phyloP scores from a whole-genome alignment of 1,140 invertebrate genomes.

The Galleria mellonella region DNA sequence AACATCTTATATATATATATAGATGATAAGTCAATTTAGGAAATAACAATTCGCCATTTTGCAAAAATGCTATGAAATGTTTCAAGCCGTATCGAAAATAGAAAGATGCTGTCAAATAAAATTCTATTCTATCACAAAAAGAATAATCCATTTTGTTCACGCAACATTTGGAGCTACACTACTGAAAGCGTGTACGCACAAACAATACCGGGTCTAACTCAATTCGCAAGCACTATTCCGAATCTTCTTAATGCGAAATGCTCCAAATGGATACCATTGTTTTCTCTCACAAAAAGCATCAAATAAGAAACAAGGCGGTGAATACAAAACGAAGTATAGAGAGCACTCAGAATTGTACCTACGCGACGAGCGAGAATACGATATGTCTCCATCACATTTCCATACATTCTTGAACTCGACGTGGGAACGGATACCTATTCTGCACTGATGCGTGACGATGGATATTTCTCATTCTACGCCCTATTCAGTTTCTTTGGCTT shows the following conservation, averaged over 20 bases:
- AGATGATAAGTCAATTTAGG: too few species aligned
- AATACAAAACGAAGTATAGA: slow-evolving; percentile 36
- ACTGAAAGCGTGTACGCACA: slow-evolving; percentile 13
- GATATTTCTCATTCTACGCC: slow-evolving; percentile 14
- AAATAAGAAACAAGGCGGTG: slow-evolving; percentile 28
- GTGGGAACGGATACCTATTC: slow-evolving; percentile 23
- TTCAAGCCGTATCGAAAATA: neutral
- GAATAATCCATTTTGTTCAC: slow-evolving; percentile 16
- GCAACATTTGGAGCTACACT: slow-evolving; percentile 1
- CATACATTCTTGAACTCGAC: slow-evolving; percentile 44
- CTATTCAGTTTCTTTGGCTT: too few species aligned
- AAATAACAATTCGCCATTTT: too few species aligned
- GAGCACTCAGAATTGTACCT: slow-evolving; percentile 27
- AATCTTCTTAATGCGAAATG: slow-evolving; percentile 39
- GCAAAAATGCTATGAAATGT: too few species aligned
- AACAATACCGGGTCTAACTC: slow-evolving; percentile 11
- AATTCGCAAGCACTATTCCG: slow-evolving; percentile 23
- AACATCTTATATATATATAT: too few species aligned
- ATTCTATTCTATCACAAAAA: neutral
- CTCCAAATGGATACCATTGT: slow-evolving; percentile 49
- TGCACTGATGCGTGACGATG: slow-evolving; percentile 31
- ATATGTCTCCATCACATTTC: slow-evolving; percentile 58
- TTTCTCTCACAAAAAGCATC: slow-evolving; percentile 47
- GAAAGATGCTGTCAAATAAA: too few species aligned
- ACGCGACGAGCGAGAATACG: slow-evolving; percentile 28